A percentile compares a stretch with the other conserved stretches of the same genome.
Conservation (phyloP, 2,113 vertebrate species). For the Hippocampus abdominalis region DNA sequence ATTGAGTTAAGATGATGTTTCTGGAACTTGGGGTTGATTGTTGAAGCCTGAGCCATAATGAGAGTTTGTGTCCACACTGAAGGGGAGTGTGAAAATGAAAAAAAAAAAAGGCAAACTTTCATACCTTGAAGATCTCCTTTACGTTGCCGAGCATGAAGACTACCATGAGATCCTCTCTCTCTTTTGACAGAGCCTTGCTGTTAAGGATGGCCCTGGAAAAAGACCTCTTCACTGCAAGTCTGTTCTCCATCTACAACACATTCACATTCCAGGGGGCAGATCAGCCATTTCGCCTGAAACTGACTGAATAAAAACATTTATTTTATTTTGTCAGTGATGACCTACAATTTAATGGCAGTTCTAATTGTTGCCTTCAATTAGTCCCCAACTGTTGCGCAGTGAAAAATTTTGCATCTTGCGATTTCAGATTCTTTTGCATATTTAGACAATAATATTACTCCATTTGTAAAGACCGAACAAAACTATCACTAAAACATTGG, state of each 20-base stretch:
- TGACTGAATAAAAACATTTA: not conserved
- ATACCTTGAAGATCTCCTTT: slow-evolving; percentile 89
- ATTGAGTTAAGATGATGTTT: not conserved
- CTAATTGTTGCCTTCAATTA: not conserved
- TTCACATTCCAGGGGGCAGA: not conserved
- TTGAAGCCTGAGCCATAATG: not conserved
- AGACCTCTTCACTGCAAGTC: slow-evolving; percentile 83
- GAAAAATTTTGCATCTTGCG: too few relatives aligned
- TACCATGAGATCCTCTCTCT: slow-evolving; percentile 86
- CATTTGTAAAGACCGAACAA: not conserved
- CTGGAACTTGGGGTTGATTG: not conserved
- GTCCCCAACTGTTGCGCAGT: too few relatives aligned
- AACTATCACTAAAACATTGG: not conserved
- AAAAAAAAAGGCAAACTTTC: not conserved
- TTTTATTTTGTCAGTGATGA: not conserved
- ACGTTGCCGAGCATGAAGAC: slow-evolving; percentile 90
- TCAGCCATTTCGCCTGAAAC: not conserved
- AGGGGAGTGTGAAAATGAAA: not conserved
- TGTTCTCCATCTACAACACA: slow-evolving; percentile 80
- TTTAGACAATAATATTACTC: not conserved
- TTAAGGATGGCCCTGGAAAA: slow-evolving; percentile 85
- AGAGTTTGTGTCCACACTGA: not conserved
- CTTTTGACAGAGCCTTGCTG: slow-evolving; percentile 82
- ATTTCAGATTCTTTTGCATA: not conserved
- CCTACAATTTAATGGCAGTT: not conserved